A percentile compares a stretch with the other conserved stretches of the same genome.
phyloP scores from a whole-genome alignment of 2,113 vertebrate species.

The Rhipidura dahli region DNA sequence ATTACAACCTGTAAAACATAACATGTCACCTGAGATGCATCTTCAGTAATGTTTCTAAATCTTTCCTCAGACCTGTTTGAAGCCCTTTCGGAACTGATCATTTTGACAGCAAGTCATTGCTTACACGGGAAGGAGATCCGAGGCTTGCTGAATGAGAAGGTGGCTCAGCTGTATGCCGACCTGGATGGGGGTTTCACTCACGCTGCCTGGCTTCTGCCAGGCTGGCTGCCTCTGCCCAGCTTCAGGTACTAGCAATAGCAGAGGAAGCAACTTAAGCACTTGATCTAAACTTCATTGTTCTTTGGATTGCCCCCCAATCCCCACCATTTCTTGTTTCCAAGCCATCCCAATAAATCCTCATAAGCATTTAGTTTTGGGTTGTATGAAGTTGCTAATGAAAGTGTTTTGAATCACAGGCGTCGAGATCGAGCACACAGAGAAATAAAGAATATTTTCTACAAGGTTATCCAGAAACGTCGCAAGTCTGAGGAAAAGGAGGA shows the following conservation, averaged over 20 bases:
- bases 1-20: neutral
- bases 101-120: slow-evolving; percentile 95
- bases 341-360: neutral
- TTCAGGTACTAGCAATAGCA: slow-evolving; percentile 82
- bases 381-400: neutral
- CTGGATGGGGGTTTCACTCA: slow-evolving; percentile 95
- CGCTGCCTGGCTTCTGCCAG: slow-evolving; percentile 92
- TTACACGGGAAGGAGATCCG: slow-evolving; percentile 94
- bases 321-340: neutral
- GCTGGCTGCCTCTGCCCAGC: slow-evolving; percentile 94
- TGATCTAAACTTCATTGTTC: neutral
- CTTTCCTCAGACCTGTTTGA: slow-evolving; percentile 86
- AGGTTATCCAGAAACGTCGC: slow-evolving; percentile 89
- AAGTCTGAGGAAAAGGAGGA: slow-evolving; percentile 79
- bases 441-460: slow-evolving; percentile 93
- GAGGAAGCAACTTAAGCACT: neutral
- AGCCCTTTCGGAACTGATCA: slow-evolving; percentile 93
- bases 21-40: neutral
- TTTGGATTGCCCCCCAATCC: neutral
- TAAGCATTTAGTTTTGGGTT: neutral
- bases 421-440: slow-evolving; percentile 89
- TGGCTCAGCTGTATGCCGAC: slow-evolving; percentile 93
- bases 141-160: slow-evolving; percentile 81
- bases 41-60: neutral
- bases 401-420: slow-evolving; percentile 70